Base-by-base conservation (phyloP, 2,113 vertebrate genomes). In the Aegotheles bennettii region DNA sequence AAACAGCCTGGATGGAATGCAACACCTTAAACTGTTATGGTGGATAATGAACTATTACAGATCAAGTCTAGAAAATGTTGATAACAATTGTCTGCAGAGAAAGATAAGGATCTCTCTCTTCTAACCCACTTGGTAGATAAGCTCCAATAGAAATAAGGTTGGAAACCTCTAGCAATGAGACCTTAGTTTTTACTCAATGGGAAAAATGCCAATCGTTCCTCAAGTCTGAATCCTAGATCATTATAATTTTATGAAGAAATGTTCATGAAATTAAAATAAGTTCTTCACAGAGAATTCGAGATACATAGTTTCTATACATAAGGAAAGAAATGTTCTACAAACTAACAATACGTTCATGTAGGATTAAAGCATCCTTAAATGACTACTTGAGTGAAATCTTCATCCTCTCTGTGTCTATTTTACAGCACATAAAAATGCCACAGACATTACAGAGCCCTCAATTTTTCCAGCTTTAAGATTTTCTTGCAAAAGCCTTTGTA, bases 241-340 rank as follows among this genome's bases (percentile, higher is more conserved):
- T 96, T 93, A 89, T 53, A 77, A 80, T 92, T 96, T 95, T 88
- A 96, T 95, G 83, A 94, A 89, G 81, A 95, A 89, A 21, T 10
- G 11, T 59, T 90, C 83, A 84, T 88, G 43, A 88, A 95, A 93
- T 89, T 92, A 93, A 90, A 93, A 95, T 83, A 70, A 86, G 43
- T n/a, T 92, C 51, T 94, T 96, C 88, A 87, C 31, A 84, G 76
- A 84, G 83, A 95, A 86, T 90, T 90, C n/a, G 67, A 84, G 61
- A 87, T 78, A 28, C 51, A 26, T 31, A 81, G 7, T 74, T 92
- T 64, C 51, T 89, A 25, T 88, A 93, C 78, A 75, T 90, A 81
- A 90, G 42, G 59, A 88, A 88, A 90, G 21, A 90, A 93, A 89
- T 81, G 13, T 17, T 87, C 43, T 67, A 56, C 47, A 87, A 84